Evolutionary conservation across 2,888 invertebrate genomes (phyloP).

Genomic region (Amphipoea lucens): DNA sequence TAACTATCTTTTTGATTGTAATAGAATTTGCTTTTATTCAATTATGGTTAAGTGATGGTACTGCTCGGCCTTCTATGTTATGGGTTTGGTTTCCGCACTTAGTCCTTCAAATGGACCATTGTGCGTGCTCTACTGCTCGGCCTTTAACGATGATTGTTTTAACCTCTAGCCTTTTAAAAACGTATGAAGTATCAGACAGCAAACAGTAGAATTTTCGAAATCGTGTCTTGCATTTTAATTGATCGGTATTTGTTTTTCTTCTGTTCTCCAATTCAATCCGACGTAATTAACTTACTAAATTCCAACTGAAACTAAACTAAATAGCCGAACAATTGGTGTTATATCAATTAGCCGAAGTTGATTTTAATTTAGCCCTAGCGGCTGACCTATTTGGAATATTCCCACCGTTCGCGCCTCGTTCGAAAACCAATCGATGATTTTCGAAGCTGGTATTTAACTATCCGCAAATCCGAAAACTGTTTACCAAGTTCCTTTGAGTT

Average conservation of each 20-base stretch:
- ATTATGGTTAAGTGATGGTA: neutral
- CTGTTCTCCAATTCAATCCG: neutral
- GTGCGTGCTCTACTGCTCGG: neutral
- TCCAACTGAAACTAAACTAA: constrained; percentile 20
- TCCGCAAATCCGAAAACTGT: constrained; percentile 18
- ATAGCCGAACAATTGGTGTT: constrained; percentile 40
- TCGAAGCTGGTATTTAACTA: constrained; percentile 26
- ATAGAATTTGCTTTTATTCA: neutral
- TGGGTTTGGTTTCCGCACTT: too few species aligned
- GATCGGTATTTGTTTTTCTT: constrained; percentile 10
- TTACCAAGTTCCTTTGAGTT: constrained; percentile 31
- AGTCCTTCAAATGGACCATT: too few species aligned
- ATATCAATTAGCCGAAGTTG: constrained; percentile 57
- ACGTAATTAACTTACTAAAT: constrained; percentile 24
- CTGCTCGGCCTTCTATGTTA: neutral
- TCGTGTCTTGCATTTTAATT: neutral
- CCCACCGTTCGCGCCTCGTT: constrained; percentile 22
- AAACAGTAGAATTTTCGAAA: neutral
- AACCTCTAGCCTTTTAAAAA: neutral
- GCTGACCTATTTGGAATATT: constrained; percentile 51
- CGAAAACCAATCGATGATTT: constrained; percentile 35
- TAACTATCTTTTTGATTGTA: neutral
- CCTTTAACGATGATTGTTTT: neutral
- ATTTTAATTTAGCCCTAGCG: constrained; percentile 36
- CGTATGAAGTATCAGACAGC: neutral